These are phyloP conservation scores for Grantiella picta DNA, from an alignment of 2,113 vertebrate genomes.

Conservation along the genomic window DNA sequence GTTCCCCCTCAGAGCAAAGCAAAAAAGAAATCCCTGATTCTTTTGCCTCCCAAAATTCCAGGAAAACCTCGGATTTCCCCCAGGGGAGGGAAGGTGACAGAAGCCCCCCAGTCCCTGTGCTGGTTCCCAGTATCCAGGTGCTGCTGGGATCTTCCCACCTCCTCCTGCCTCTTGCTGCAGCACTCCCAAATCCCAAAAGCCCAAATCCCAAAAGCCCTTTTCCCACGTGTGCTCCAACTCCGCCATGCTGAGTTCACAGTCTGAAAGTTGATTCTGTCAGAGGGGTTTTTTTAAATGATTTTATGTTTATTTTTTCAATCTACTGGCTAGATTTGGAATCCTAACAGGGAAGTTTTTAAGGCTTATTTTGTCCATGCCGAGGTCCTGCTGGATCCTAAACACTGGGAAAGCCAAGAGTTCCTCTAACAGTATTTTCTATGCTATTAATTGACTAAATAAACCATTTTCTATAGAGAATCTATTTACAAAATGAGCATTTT, in stretches of 20 bases:
- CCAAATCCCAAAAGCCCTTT: background rate
- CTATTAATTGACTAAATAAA: constrained; percentile 23
- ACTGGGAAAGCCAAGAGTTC: background rate
- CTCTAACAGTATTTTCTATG: constrained; percentile 45
- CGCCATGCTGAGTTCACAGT: background rate
- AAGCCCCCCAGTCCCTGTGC: background rate
- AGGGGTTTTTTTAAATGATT: background rate
- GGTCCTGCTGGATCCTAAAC: background rate
- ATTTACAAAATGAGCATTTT: constrained; percentile 53
- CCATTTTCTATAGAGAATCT: constrained; percentile 66
- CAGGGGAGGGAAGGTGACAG: background rate
- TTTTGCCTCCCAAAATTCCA: background rate
- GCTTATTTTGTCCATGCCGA: constrained; percentile 36
- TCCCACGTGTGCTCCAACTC: background rate
- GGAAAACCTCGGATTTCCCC: rapidly evolving
- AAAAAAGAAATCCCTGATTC: rapidly evolving
- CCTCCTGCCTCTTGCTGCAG: background rate
- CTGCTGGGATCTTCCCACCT: background rate
- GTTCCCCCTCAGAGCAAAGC: too few relatives aligned
- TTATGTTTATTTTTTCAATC: constrained; percentile 28
- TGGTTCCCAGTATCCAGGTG: background rate
- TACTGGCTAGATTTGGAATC: constrained; percentile 70
- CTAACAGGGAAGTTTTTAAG: constrained; percentile 21
- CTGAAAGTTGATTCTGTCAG: background rate
- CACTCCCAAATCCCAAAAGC: background rate